These are phyloP conservation scores for Lethenteron camtschaticum DNA, from an alignment of 2,113 vertebrate species.

Conservation along the genomic window DNA sequence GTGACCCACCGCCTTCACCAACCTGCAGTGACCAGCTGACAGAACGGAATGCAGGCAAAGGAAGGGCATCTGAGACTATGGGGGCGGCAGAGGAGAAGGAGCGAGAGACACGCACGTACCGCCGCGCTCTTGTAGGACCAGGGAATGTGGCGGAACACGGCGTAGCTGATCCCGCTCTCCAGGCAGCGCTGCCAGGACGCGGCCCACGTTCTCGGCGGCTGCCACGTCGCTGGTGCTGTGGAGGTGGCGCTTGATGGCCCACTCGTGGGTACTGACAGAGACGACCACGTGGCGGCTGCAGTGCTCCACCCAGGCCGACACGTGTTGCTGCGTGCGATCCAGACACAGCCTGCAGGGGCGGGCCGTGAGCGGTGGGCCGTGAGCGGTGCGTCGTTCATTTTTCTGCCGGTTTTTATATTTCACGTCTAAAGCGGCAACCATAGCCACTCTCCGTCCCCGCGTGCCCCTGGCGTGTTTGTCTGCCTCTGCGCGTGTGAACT, in stretches of 20 bases:
- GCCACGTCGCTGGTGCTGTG: constrained; percentile 37
- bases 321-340: constrained; percentile 37
- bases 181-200: constrained; percentile 50
- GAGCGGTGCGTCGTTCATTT: no score
- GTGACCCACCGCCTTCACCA: background rate
- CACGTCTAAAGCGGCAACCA: no score
- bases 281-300: constrained; percentile 32
- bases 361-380: no score
- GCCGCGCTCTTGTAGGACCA: constrained; percentile 42
- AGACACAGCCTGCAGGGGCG: constrained; percentile 34
- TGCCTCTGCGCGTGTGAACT: no score
- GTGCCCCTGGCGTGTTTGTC: no score
- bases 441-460: no score
- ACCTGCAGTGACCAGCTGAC: no score
- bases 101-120: constrained; percentile 24
- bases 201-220: constrained; percentile 51
- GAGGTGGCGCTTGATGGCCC: constrained; percentile 61
- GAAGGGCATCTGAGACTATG: background rate
- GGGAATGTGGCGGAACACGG: constrained; percentile 43
- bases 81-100: background rate
- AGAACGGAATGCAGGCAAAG: background rate
- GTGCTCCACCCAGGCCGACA: constrained; percentile 40
- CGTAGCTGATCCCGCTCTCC: constrained; percentile 58
- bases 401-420: no score
- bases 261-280: constrained; percentile 63